These are phyloP conservation scores for Penaeus vannamei DNA, from an alignment of 1,140 invertebrate species.

Conservation along the genomic window DNA sequence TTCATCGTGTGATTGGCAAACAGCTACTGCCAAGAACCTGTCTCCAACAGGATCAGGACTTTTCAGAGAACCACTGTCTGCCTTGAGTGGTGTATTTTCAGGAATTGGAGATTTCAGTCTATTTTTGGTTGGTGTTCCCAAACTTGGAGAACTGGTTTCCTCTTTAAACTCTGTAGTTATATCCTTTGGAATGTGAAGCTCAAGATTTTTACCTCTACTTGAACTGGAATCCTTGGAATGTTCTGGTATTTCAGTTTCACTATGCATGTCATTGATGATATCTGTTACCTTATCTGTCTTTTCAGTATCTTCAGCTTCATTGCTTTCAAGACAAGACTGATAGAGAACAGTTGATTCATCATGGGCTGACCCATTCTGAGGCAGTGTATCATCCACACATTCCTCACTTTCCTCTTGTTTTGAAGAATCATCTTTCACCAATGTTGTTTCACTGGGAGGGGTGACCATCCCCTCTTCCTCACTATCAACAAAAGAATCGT, in stretches of 20 bases:
- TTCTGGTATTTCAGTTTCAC: neutral
- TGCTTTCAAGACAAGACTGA: constrained; percentile 20
- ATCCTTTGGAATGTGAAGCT: neutral
- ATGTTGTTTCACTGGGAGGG: constrained; percentile 36
- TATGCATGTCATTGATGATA: no score
- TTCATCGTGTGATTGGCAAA: constrained; percentile 48
- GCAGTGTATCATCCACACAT: neutral
- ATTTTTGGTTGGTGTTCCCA: neutral
- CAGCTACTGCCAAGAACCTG: constrained; percentile 47
- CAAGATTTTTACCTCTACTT: neutral
- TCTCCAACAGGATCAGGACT: constrained; percentile 61
- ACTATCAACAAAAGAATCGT: constrained; percentile 48
- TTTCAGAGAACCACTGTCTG: constrained; percentile 10
- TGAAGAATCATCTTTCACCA: constrained; percentile 1
- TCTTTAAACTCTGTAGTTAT: constrained; percentile 1
- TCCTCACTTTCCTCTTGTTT: neutral
- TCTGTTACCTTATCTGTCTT: no score
- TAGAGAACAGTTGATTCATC: constrained; percentile 20
- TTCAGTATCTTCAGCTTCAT: neutral
- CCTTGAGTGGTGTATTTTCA: constrained; percentile 2
- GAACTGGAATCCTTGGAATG: neutral
- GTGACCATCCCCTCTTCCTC: constrained; percentile 44
- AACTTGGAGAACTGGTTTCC: constrained; percentile 6
- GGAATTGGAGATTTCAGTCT: constrained; percentile 43
- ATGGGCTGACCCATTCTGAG: neutral